These are phyloP conservation scores for Rhabdomys pumilio DNA, from an alignment of 2,797 vertebrate genomes.

Conservation along the genomic window DNA sequence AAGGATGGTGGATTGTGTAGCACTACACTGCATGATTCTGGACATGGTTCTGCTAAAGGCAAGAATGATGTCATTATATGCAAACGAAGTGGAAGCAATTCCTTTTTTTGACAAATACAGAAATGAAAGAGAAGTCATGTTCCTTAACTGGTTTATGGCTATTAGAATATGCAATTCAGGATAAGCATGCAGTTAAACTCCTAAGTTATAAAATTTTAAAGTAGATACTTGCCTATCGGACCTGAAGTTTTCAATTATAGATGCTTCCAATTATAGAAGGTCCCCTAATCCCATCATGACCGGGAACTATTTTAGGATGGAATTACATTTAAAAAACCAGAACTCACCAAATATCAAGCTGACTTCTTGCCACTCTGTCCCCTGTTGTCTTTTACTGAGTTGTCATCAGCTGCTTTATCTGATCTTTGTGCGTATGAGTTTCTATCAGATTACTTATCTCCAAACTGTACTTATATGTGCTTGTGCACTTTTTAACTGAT, in stretches of 20 bases:
- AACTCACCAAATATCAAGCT: neutral
- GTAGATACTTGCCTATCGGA: neutral
- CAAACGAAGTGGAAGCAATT: neutral
- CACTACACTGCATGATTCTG: neutral
- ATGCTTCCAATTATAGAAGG: neutral
- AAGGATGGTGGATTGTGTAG: neutral
- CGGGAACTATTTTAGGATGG: neutral
- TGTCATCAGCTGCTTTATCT: neutral
- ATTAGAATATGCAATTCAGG: neutral
- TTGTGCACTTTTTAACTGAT: neutral
- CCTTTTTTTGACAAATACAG: neutral
- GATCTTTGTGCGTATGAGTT: neutral
- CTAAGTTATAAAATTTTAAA: slow-evolving; percentile 17
- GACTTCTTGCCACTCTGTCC: neutral
- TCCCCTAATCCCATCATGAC: neutral
- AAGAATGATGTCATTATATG: neutral
- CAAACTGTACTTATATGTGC: neutral
- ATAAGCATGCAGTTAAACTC: neutral
- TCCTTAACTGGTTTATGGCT: neutral
- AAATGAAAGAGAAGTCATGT: neutral
- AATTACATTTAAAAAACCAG: neutral
- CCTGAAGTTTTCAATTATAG: neutral
- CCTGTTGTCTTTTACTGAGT: neutral
- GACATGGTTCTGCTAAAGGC: neutral
- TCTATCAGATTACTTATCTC: neutral